Evolutionary conservation across 2,797 vertebrate genomes (phyloP).

Genomic region (Melanotaenia trifasciata): DNA sequence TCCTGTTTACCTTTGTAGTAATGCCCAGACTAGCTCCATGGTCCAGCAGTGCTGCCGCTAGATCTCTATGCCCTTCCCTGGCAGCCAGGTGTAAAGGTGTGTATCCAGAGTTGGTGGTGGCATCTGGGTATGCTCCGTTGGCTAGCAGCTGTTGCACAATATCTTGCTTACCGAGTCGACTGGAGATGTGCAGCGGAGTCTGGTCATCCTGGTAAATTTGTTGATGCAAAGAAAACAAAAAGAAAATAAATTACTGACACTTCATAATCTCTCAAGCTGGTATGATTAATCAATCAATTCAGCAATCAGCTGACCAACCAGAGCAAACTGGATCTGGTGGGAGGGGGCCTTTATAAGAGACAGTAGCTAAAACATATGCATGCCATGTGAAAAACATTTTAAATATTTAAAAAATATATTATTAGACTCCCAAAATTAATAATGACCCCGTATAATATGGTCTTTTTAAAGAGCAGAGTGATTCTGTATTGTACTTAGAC

Average conservation of each 20-base stretch:
- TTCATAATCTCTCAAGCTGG: no score
- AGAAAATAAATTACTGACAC: background rate
- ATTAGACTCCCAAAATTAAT: background rate
- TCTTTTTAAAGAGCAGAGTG: background rate
- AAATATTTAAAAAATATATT: background rate
- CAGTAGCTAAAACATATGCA: background rate
- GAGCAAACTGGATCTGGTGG: background rate
- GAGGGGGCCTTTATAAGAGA: background rate
- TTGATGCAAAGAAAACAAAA: background rate
- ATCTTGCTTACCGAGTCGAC: slow-evolving; percentile 94
- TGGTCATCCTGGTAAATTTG: slow-evolving; percentile 89
- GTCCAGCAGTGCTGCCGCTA: slow-evolving; percentile 91
- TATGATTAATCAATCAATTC: background rate
- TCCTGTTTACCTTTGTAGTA: slow-evolving; percentile 90
- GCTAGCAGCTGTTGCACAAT: slow-evolving; percentile 94
- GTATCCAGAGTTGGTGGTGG: slow-evolving; percentile 94
- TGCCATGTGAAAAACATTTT: background rate
- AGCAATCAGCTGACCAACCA: background rate
- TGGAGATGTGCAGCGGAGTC: slow-evolving; percentile 95
- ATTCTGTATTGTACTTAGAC: slow-evolving; percentile 11
- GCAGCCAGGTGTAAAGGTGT: slow-evolving; percentile 94
- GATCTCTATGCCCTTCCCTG: slow-evolving; percentile 92
- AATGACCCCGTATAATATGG: background rate
- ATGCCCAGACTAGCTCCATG: slow-evolving; percentile 90
- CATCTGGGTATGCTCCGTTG: slow-evolving; percentile 89